phyloP scores from a whole-genome alignment of 1,140 invertebrate species.

The Trichonephila clavipes region DNA sequence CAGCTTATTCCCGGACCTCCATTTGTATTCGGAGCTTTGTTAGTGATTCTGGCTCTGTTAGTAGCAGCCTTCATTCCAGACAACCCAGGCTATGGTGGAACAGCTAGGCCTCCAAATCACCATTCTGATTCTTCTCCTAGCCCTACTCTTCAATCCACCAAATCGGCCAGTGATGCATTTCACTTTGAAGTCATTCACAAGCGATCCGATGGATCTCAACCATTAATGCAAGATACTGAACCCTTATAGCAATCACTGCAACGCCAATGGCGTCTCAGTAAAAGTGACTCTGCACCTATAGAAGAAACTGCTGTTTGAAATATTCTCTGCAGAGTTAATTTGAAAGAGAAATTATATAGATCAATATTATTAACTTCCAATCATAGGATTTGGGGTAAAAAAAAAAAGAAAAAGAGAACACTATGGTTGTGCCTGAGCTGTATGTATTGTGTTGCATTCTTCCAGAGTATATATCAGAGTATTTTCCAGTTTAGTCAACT shows the following conservation, averaged over 20 bases:
- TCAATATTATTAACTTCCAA: slow-evolving; percentile 7
- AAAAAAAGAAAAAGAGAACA: slow-evolving; percentile 33
- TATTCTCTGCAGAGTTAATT: slow-evolving; percentile 10
- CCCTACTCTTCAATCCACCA: slow-evolving; percentile 29
- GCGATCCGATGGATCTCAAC: slow-evolving; percentile 72
- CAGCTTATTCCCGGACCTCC: slow-evolving; percentile 97
- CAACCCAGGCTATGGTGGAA: neutral
- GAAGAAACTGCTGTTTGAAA: slow-evolving; percentile 68
- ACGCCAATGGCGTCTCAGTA: slow-evolving; percentile 40
- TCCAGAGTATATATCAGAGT: slow-evolving; percentile 45
- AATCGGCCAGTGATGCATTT: slow-evolving; percentile 51
- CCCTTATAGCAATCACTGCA: slow-evolving; percentile 77
- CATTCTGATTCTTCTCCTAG: slow-evolving; percentile 69
- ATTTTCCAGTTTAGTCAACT: slow-evolving; percentile 66
- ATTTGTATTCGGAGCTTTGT: slow-evolving; percentile 98
- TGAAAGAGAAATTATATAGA: neutral
- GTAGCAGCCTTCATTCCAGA: slow-evolving; percentile 96
- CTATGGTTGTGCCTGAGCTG: slow-evolving; percentile 68
- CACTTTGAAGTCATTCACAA: slow-evolving; percentile 75
- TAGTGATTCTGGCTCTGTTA: slow-evolving; percentile 96
- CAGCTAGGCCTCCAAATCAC: slow-evolving; percentile 44
- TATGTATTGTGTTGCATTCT: slow-evolving; percentile 60
- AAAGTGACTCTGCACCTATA: slow-evolving; percentile 20
- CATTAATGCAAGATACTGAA: slow-evolving; percentile 76
- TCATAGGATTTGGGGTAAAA: neutral